phyloP scores from a whole-genome alignment of 2,113 vertebrate genomes.

The Climacteris rufus region DNA sequence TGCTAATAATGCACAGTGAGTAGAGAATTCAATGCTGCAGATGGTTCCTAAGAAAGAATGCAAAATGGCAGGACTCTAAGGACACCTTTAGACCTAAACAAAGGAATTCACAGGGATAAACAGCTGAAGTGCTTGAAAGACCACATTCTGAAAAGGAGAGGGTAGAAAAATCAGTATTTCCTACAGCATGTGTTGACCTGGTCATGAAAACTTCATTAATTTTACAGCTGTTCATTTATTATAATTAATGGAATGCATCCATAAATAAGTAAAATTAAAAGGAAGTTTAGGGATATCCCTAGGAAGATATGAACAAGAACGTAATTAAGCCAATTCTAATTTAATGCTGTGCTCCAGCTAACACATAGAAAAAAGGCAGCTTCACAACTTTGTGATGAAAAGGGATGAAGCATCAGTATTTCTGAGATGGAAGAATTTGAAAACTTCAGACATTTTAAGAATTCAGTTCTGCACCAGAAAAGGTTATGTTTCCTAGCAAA shows the following conservation, averaged over 20 bases:
- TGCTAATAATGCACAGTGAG: background rate
- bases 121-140: background rate
- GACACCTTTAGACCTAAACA: background rate
- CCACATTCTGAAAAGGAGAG: background rate
- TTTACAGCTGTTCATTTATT: background rate
- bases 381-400: background rate
- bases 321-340: background rate
- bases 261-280: background rate
- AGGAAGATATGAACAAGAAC: background rate
- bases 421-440: background rate
- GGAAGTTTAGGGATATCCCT: background rate
- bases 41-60: background rate
- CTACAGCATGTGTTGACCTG: background rate
- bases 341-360: background rate
- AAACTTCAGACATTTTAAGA: background rate
- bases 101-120: background rate
- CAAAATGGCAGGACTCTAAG: background rate
- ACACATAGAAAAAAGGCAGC: accelerated
- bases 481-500: background rate
- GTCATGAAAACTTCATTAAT: background rate
- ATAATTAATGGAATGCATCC: background rate
- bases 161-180: background rate
- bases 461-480: background rate
- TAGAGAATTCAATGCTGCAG: background rate
- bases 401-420: background rate